Conservation (phyloP, 2,797 vertebrate species). For the Xyrichtys novacula region DNA sequence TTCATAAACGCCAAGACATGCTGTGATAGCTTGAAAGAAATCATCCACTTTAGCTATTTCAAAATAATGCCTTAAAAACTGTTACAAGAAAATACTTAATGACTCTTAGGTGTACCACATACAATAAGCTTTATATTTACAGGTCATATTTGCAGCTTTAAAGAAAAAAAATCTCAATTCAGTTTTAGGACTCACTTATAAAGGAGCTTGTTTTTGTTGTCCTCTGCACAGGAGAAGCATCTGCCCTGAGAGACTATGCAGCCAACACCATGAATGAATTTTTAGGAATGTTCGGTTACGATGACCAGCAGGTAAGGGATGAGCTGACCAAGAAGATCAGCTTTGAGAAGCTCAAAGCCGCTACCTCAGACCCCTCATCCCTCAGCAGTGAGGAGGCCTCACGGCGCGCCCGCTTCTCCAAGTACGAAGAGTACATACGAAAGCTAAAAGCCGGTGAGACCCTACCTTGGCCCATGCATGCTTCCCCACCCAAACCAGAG, state of each 20-base stretch:
- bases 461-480: conserved; percentile 91
- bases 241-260: conserved; percentile 95
- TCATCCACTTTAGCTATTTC: too few species aligned
- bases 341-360: conserved; percentile 94
- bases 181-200: too few species aligned
- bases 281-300: conserved; percentile 98
- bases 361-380: conserved; percentile 90
- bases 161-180: too few species aligned
- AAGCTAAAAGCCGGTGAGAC: conserved; percentile 96
- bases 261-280: conserved; percentile 99
- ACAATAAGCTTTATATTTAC: too few species aligned
- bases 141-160: neutral
- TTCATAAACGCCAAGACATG: conserved; percentile 44
- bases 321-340: conserved; percentile 98
- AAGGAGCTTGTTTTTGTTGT: conserved; percentile 43
- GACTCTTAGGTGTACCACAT: too few species aligned
- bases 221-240: conserved; percentile 89
- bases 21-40: conserved; percentile 43
- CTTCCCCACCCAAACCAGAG: conserved; percentile 87
- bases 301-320: conserved; percentile 95
- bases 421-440: conserved; percentile 99
- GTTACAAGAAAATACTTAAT: too few species aligned
- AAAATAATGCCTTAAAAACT: too few species aligned
- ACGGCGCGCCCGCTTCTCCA: conserved; percentile 95
- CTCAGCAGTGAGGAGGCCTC: conserved; percentile 90